Conservation (phyloP, 2,888 invertebrate genomes). For the Lissocephala sabroskyi region DNA sequence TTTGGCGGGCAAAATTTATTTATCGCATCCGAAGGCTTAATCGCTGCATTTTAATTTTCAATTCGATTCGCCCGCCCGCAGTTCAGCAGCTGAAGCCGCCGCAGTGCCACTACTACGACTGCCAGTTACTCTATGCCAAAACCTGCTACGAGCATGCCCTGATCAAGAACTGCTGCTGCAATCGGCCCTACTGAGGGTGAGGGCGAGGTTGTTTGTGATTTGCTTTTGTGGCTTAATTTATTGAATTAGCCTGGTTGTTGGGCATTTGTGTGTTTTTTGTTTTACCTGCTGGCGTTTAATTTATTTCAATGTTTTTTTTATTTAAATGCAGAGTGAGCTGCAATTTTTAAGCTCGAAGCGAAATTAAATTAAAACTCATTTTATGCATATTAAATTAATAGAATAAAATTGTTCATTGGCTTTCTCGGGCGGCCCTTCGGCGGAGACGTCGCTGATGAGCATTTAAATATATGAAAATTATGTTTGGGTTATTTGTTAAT, state of each 20-base stretch:
- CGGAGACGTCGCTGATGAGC: too few relatives aligned
- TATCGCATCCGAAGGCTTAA: slow-evolving; percentile 38
- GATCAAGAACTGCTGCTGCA: slow-evolving; percentile 83
- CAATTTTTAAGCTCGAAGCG: too few relatives aligned
- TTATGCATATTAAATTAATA: too few relatives aligned
- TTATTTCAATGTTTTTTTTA: slow-evolving; percentile 6
- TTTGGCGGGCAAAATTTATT: slow-evolving; percentile 10
- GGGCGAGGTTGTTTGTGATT: neutral
- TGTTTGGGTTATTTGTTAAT: too few relatives aligned
- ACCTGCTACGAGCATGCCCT: slow-evolving; percentile 81
- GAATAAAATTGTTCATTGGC: too few relatives aligned
- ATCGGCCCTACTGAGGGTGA: slow-evolving; percentile 71
- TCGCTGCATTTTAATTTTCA: slow-evolving; percentile 9
- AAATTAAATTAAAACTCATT: too few relatives aligned
- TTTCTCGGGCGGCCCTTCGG: too few relatives aligned
- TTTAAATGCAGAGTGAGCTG: too few relatives aligned
- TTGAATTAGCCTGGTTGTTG: slow-evolving; percentile 1
- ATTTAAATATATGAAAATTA: too few relatives aligned
- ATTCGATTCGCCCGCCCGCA: too few relatives aligned
- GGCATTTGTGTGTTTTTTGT: slow-evolving; percentile 15
- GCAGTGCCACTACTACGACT: slow-evolving; percentile 79
- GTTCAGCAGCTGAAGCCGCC: slow-evolving; percentile 46
- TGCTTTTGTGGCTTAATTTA: slow-evolving; percentile 2
- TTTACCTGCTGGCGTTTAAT: slow-evolving; percentile 12
- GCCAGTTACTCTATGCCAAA: slow-evolving; percentile 83